Percentiles rank a stretch among this genome's conserved stretches.
Evolutionary conservation across 2,113 vertebrate species (phyloP).

Genomic region (Chloroceryle aenea): DNA sequence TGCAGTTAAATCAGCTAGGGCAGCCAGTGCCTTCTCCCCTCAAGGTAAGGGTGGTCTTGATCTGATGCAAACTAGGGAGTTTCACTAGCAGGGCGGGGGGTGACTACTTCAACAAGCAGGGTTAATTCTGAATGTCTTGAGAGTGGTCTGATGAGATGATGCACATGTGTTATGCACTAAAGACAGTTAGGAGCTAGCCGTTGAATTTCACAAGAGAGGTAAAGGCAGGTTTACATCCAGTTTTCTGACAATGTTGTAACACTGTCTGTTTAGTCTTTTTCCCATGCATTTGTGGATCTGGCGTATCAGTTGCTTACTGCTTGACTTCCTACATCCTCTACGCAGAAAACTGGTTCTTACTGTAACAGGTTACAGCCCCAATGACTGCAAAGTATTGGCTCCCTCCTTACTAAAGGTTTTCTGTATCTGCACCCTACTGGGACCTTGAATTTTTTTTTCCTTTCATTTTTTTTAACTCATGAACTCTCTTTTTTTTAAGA

Average conservation of each 20-base stretch:
- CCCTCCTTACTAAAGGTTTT: not conserved
- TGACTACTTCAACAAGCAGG: not conserved
- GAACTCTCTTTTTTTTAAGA: not conserved
- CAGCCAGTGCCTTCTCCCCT: not conserved
- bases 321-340: not conserved
- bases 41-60: not conserved
- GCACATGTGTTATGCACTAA: not conserved
- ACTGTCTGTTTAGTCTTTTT: not conserved
- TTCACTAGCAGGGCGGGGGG: not conserved
- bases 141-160: not conserved
- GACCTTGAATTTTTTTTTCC: not conserved
- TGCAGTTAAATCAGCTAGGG: not conserved
- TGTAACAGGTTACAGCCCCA: not conserved
- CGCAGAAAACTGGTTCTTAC: not conserved
- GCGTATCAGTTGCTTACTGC: rapidly evolving
- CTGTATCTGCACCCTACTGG: not conserved
- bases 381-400: not conserved
- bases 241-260: not conserved
- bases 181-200: not conserved
- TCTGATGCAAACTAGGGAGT: not conserved
- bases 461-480: not conserved
- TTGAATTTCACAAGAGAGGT: not conserved
- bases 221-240: not conserved
- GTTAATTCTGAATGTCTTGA: not conserved
- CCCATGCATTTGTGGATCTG: not conserved